Conservation (phyloP, 2,888 invertebrate genomes). For the Malacosoma neustria region DNA sequence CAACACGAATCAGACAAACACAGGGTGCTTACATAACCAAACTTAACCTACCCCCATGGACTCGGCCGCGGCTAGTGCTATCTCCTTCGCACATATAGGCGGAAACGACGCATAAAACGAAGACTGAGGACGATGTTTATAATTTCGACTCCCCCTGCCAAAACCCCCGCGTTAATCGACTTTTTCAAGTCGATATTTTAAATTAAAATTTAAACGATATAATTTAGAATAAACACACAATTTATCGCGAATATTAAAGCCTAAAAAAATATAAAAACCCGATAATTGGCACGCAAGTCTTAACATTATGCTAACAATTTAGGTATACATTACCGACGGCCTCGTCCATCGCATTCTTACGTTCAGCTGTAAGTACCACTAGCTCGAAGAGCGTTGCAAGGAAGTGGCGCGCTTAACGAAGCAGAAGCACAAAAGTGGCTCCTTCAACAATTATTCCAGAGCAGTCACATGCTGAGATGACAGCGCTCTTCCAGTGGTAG, state of each 20-base stretch:
- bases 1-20: conserved; percentile 20
- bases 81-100: conserved; percentile 27
- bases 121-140: no score
- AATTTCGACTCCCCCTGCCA: no score
- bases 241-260: neutral
- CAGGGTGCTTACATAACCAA: conserved; percentile 59
- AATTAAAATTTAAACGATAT: conserved; percentile 6
- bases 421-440: no score
- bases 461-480: no score
- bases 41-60: conserved; percentile 46
- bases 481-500: no score
- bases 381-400: no score
- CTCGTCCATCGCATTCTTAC: conserved; percentile 15
- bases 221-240: no score
- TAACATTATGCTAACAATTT: conserved; percentile 21
- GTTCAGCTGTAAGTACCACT: neutral
- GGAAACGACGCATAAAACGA: conserved; percentile 21
- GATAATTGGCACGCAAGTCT: conserved; percentile 9
- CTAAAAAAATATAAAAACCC: conserved; percentile 2
- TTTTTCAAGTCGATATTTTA: no score
- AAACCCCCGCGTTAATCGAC: no score
- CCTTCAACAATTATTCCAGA: no score
- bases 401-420: no score
- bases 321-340: conserved; percentile 17
- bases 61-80: conserved; percentile 29